These are phyloP conservation scores for Podarcis cretensis DNA, from an alignment of 2,113 vertebrate genomes.

Conservation along the genomic window DNA sequence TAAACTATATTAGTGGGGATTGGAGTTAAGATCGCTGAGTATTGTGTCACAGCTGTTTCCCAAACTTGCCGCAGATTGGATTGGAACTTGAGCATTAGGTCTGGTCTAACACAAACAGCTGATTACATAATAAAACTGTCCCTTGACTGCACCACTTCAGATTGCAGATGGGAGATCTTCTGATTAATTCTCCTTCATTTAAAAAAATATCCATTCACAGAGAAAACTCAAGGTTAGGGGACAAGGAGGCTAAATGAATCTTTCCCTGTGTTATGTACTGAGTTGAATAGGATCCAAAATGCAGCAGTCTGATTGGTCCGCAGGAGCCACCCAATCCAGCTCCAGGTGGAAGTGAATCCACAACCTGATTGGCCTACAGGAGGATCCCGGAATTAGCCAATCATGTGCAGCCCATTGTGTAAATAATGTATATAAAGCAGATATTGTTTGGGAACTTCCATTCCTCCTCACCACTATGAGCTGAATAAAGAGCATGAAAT, in stretches of 20 bases:
- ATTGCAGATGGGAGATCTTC: not conserved
- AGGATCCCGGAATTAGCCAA: too few relatives aligned
- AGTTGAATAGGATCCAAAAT: too few relatives aligned
- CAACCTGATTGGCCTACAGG: too few relatives aligned
- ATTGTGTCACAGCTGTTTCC: not conserved
- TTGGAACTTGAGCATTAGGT: not conserved
- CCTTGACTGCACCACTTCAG: not conserved
- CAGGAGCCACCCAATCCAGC: too few relatives aligned
- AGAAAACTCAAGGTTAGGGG: not conserved
- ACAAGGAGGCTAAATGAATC: not conserved
- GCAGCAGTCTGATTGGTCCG: too few relatives aligned
- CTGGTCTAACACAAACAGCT: not conserved
- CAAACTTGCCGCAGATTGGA: not conserved
- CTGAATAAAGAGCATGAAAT: too few relatives aligned
- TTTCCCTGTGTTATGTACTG: too few relatives aligned
- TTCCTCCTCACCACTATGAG: too few relatives aligned
- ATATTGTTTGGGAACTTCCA: too few relatives aligned
- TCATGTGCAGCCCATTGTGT: too few relatives aligned
- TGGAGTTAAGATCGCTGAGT: not conserved
- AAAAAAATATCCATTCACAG: not conserved
- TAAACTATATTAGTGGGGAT: not conserved
- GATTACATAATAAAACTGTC: not conserved
- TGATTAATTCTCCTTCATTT: not conserved
- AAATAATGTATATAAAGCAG: too few relatives aligned
- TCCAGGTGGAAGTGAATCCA: too few relatives aligned